Percentiles rank a stretch among this genome's conserved stretches.
These are phyloP conservation scores for Mohoua ochrocephala DNA, from an alignment of 2,113 vertebrate species.

Conservation along the genomic window DNA sequence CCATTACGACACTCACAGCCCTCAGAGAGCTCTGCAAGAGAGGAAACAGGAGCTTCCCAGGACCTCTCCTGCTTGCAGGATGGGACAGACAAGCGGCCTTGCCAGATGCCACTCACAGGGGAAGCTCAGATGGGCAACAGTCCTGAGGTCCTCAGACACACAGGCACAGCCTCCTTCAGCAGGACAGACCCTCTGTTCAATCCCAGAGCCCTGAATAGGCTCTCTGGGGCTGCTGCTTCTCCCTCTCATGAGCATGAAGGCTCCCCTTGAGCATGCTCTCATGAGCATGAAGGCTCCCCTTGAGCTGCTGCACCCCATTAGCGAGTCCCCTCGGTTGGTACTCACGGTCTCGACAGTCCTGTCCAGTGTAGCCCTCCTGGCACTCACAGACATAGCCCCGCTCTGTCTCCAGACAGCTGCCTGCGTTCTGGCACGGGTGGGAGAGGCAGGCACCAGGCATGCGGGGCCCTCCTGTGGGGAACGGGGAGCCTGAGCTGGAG, in stretches of 20 bases:
- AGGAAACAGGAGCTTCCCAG: background rate
- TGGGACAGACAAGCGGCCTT: background rate
- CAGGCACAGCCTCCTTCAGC: background rate
- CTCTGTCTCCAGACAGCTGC: slow-evolving; percentile 70
- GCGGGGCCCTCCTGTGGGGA: slow-evolving; percentile 18
- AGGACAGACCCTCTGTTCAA: background rate
- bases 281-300: background rate
- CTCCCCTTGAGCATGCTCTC: background rate
- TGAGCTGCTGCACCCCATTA: background rate
- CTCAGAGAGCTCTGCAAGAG: slow-evolving; percentile 63
- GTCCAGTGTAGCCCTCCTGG: slow-evolving; percentile 79
- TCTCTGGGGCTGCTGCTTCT: background rate
- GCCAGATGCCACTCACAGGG: background rate
- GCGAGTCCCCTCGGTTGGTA: background rate
- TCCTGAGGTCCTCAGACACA: background rate
- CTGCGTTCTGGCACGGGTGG: slow-evolving; percentile 71
- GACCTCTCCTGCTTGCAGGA: background rate
- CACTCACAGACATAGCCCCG: slow-evolving; percentile 84
- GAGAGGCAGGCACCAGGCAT: slow-evolving; percentile 52
- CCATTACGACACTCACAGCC: slow-evolving; percentile 90
- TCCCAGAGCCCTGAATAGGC: background rate
- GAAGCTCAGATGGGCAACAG: background rate
- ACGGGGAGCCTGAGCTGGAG: background rate
- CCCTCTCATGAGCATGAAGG: background rate
- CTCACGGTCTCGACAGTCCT: slow-evolving; percentile 83